Percentiles rank a stretch among this genome's conserved stretches.
These are phyloP conservation scores for Myotis vivesi DNA, from an alignment of 2,797 vertebrate genomes.

Conservation along the genomic window DNA sequence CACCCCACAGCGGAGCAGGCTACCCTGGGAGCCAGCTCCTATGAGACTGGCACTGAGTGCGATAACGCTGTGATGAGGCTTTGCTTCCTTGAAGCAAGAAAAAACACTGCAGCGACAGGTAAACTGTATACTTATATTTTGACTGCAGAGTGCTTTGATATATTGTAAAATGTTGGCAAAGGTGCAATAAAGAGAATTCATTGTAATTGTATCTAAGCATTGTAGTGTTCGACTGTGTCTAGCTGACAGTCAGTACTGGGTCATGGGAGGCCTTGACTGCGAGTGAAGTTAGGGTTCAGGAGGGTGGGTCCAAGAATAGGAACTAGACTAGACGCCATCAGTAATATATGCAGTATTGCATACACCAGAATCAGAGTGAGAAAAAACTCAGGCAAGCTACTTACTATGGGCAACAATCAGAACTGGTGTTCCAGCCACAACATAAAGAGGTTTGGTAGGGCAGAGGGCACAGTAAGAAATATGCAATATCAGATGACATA, in stretches of 20 bases:
- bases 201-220: background rate
- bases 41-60: conserved; percentile 68
- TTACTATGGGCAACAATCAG: background rate
- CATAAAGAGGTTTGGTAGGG: background rate
- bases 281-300: background rate
- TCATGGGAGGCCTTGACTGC: background rate
- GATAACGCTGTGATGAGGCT: conserved; percentile 82
- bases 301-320: background rate
- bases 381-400: background rate
- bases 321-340: background rate
- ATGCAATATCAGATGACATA: no score
- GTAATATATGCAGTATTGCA: background rate
- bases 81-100: conserved; percentile 85
- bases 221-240: background rate
- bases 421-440: background rate
- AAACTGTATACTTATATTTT: conserved; percentile 45
- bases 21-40: background rate
- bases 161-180: conserved; percentile 36
- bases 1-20: background rate
- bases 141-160: background rate
- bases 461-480: background rate
- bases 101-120: conserved; percentile 81
- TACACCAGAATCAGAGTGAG: background rate
- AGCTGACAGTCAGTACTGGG: background rate
- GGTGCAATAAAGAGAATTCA: background rate